phyloP scores from a whole-genome alignment of 1,140 invertebrate genomes.

The Drosophila albomicans region DNA sequence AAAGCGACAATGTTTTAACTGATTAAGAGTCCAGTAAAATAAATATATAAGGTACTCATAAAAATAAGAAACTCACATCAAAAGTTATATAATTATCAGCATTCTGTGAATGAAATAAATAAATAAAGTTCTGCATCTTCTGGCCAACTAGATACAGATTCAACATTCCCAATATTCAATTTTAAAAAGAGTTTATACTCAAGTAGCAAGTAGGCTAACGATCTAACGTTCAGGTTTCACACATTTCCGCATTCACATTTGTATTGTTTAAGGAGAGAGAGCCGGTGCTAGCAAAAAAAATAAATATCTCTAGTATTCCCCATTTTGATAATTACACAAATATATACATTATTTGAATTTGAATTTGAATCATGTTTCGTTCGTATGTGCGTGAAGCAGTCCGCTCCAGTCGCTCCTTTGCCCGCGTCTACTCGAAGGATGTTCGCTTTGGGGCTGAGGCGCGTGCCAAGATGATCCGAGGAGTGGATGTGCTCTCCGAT shows the following conservation, averaged over 20 bases:
- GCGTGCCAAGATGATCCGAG: constrained; percentile 97
- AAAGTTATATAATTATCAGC: no score
- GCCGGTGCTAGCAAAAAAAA: constrained; percentile 20
- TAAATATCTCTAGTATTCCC: background rate
- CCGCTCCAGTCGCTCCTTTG: constrained; percentile 23
- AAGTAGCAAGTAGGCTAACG: constrained; percentile 21
- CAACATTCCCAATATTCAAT: no score
- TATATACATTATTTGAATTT: background rate
- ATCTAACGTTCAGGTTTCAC: background rate
- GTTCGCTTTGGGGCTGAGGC: constrained; percentile 99
- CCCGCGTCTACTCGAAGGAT: constrained; percentile 86
- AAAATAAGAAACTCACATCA: no score
- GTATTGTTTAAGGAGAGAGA: constrained; percentile 28
- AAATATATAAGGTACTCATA: no score
- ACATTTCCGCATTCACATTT: constrained; percentile 13
- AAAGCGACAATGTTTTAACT: no score
- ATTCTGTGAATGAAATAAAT: no score
- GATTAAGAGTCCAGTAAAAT: no score
- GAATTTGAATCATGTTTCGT: constrained; percentile 53
- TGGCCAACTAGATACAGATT: no score
- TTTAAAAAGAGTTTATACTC: background rate
- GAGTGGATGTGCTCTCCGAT: constrained; percentile 99
- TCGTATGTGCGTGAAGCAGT: constrained; percentile 45
- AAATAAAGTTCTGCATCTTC: no score
- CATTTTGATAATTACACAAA: background rate